Evolutionary conservation across 2,888 invertebrate genomes (phyloP).

Genomic region (Ochropleura leucogaster): DNA sequence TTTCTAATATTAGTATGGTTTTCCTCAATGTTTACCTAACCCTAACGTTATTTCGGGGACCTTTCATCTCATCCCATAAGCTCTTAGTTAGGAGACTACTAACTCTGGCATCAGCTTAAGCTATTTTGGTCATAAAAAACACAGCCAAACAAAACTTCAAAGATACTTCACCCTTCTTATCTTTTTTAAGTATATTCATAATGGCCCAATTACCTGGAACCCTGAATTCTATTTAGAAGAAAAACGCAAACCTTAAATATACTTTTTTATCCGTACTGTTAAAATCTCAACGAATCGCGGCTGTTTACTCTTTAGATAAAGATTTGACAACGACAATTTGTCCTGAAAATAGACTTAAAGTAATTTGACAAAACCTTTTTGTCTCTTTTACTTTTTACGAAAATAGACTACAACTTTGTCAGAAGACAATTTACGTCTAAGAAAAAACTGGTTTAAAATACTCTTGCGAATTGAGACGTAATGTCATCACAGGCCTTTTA

Average conservation of each 20-base stretch:
- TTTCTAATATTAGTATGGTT: background rate
- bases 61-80: background rate
- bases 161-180: background rate
- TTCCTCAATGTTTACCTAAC: background rate
- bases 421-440: constrained; percentile 31
- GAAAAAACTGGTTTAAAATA: constrained; percentile 23
- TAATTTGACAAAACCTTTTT: constrained; percentile 33
- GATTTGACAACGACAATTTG: constrained; percentile 32
- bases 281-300: constrained; percentile 12
- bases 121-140: background rate
- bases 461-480: constrained; percentile 32
- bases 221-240: background rate
- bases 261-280: background rate
- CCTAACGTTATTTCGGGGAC: background rate
- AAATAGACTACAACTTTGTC: constrained; percentile 22
- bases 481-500: constrained; percentile 15
- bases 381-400: constrained; percentile 13
- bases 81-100: background rate
- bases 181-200: constrained; percentile 4
- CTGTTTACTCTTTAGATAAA: constrained; percentile 26
- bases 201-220: background rate
- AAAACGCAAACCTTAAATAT: background rate
- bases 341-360: constrained; percentile 31
- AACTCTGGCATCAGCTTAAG: too few species aligned
- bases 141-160: background rate